phyloP scores from a whole-genome alignment of 2,797 vertebrate genomes.

The Avahi laniger region DNA sequence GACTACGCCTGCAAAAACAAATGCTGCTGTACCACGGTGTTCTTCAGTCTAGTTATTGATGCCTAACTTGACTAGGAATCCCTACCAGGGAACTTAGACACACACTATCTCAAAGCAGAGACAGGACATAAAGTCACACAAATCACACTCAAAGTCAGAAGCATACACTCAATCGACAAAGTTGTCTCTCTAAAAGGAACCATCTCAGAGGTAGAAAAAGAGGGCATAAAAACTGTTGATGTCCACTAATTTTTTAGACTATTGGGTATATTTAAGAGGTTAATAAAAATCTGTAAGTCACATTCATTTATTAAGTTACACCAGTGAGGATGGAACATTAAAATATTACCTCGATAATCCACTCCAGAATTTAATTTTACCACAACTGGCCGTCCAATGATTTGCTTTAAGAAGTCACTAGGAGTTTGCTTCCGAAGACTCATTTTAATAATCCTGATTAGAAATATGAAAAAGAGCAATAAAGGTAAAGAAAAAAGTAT shows the following conservation, averaged over 20 bases:
- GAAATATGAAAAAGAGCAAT: conserved; percentile 49
- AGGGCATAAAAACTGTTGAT: background rate
- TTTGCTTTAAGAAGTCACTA: conserved; percentile 99
- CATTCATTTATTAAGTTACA: conserved; percentile 42
- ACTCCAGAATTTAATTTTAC: conserved; percentile 99
- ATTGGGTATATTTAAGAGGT: background rate
- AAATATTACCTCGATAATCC: conserved; percentile 95
- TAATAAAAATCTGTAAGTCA: conserved; percentile 39
- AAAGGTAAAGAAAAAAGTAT: conserved; percentile 27
- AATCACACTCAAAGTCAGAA: background rate
- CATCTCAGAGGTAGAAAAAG: background rate
- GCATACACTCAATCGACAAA: background rate
- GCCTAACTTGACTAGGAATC: background rate
- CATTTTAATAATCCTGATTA: conserved; percentile 86
- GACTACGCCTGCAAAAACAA: background rate
- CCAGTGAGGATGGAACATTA: background rate
- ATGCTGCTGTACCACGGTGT: background rate
- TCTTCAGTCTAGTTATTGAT: background rate
- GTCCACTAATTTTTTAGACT: background rate
- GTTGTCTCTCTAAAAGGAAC: background rate
- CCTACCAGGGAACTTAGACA: background rate
- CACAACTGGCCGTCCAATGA: conserved; percentile 98
- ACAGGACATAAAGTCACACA: background rate
- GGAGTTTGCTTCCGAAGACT: conserved; percentile 98
- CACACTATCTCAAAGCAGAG: background rate